These are phyloP conservation scores for Grus americana DNA, from an alignment of 2,113 vertebrate species.

Conservation along the genomic window DNA sequence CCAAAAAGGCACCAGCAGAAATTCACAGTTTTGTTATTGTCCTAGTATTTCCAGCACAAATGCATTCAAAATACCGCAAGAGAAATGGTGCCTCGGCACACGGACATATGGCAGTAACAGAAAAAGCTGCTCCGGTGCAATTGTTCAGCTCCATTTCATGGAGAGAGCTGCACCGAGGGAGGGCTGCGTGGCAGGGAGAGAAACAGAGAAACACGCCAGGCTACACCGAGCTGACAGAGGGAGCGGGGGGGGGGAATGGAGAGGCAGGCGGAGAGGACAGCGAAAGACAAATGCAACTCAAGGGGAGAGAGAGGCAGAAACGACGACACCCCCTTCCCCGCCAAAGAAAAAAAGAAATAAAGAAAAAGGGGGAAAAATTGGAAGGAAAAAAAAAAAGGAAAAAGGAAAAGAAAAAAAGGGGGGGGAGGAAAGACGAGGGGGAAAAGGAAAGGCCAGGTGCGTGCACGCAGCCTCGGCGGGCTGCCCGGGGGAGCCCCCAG, in stretches of 20 bases:
- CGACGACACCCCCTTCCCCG: not conserved
- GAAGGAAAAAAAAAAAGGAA: too few relatives aligned
- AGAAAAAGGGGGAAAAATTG: too few relatives aligned
- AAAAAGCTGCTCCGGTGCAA: slow-evolving; percentile 5
- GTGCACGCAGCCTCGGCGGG: not conserved
- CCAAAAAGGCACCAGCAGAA: not conserved
- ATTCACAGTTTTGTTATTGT: not conserved
- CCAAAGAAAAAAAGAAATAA: not conserved
- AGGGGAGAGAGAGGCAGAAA: not conserved
- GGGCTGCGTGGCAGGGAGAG: not conserved
- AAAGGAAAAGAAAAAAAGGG: not conserved
- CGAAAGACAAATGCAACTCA: not conserved
- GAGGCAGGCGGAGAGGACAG: not conserved
- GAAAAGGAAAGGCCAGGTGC: not conserved
- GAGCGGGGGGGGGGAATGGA: not conserved
- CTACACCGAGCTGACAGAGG: not conserved
- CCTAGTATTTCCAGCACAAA: not conserved
- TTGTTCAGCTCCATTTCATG: slow-evolving; percentile 50
- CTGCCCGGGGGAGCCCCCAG: not conserved
- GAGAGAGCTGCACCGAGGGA: slow-evolving; percentile 40
- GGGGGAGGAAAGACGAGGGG: too few relatives aligned
- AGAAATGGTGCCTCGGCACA: not conserved
- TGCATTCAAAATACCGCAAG: not conserved
- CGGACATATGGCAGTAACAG: not conserved
- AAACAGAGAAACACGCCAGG: not conserved